phyloP scores from a whole-genome alignment of 2,888 invertebrate species.

The Hecatera dysodea region DNA sequence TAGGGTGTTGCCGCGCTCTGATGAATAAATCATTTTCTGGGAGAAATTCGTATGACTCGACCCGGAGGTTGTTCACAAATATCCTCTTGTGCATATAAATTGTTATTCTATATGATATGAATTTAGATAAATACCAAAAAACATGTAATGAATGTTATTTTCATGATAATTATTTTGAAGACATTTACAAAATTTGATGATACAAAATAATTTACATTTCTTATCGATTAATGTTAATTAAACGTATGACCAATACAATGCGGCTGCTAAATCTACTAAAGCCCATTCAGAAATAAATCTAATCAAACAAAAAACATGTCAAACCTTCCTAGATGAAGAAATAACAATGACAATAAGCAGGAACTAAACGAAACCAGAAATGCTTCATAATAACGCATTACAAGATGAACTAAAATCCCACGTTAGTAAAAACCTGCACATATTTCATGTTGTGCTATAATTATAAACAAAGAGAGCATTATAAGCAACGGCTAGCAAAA shows the following conservation, averaged over 20 bases:
- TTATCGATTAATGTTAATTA: neutral
- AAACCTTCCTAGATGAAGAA: slow-evolving; percentile 51
- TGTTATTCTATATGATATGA: slow-evolving; percentile 63
- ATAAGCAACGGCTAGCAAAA: slow-evolving; percentile 50
- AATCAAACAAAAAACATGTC: slow-evolving; percentile 28
- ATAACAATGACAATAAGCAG: slow-evolving; percentile 63
- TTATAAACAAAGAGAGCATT: slow-evolving; percentile 62
- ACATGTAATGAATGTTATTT: slow-evolving; percentile 20
- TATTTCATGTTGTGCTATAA: slow-evolving; percentile 57
- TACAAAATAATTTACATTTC: neutral
- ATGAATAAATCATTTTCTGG: slow-evolving; percentile 72
- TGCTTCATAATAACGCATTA: slow-evolving; percentile 55
- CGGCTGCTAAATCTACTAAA: slow-evolving; percentile 14
- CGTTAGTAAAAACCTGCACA: slow-evolving; percentile 63
- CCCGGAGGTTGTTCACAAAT: slow-evolving; percentile 62
- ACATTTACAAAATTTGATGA: neutral
- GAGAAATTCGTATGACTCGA: slow-evolving; percentile 67
- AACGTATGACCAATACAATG: slow-evolving; percentile 8
- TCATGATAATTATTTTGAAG: neutral
- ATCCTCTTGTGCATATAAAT: slow-evolving; percentile 64
- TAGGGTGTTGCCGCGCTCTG: slow-evolving; percentile 64
- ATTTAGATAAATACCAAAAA: slow-evolving; percentile 35
- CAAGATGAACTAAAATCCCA: slow-evolving; percentile 64
- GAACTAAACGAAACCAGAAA: slow-evolving; percentile 67
- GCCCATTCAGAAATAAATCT: slow-evolving; percentile 42